Percentiles rank a stretch among this genome's conserved stretches.
These are phyloP conservation scores for Oryctolagus cuniculus DNA, from an alignment of 2,113 vertebrate species.

Conservation along the genomic window DNA sequence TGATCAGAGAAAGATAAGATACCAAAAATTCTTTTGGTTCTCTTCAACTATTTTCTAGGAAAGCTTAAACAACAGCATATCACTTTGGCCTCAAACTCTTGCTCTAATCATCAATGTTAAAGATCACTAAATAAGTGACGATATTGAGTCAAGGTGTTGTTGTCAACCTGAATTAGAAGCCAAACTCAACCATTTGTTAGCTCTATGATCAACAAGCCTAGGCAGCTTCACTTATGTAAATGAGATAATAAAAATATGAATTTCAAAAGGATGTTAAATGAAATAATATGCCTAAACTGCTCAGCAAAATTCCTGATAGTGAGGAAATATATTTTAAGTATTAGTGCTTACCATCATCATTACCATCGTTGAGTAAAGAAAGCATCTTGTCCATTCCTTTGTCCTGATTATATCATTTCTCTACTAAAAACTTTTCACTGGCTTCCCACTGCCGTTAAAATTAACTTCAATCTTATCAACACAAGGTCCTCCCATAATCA, in stretches of 20 bases:
- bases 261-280: constrained; percentile 21
- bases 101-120: background rate
- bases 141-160: background rate
- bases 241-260: background rate
- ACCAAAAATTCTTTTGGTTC: constrained; percentile 35
- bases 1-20: background rate
- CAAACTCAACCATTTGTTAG: background rate
- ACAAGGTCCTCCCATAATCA: background rate
- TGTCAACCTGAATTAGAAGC: constrained; percentile 17
- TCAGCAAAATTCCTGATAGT: constrained; percentile 20
- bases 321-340: constrained; percentile 30
- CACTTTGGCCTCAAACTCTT: background rate
- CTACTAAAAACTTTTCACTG: background rate
- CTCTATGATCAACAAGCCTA: background rate
- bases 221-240: background rate
- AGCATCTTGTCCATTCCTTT: constrained; percentile 4
- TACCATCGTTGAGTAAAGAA: background rate
- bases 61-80: background rate
- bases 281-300: background rate
- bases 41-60: constrained; percentile 29
- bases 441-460: background rate
- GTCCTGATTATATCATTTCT: background rate
- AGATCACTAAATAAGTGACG: background rate
- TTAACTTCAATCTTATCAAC: background rate
- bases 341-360: constrained; percentile 4